Evolutionary conservation across 2,888 invertebrate genomes (phyloP).

Genomic region (Drosophila diplacantha): DNA sequence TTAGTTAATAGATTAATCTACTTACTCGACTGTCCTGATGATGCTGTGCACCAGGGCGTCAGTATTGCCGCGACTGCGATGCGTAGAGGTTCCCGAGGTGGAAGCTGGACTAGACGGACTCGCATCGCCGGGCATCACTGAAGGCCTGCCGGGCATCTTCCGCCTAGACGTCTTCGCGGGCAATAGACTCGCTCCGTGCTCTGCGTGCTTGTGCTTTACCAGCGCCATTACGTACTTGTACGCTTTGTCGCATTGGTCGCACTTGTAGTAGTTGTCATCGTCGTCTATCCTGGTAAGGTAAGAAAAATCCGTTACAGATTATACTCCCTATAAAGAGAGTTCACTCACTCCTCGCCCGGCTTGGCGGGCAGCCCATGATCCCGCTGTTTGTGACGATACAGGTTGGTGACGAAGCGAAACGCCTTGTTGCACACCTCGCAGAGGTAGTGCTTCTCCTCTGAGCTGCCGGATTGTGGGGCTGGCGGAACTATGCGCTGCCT

Average conservation of each 20-base stretch:
- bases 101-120: constrained; percentile 21
- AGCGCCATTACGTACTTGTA: constrained; percentile 56
- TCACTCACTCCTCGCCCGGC: constrained; percentile 1
- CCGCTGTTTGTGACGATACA: constrained; percentile 53
- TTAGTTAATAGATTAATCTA: not conserved
- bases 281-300: constrained; percentile 8
- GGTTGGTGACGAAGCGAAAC: constrained; percentile 53
- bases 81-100: constrained; percentile 1
- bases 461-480: not conserved
- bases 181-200: constrained; percentile 41
- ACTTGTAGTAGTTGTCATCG: constrained; percentile 52
- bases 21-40: constrained; percentile 50
- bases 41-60: constrained; percentile 56
- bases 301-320: not conserved
- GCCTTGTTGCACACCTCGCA: constrained; percentile 48
- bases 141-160: constrained; percentile 13
- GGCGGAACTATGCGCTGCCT: constrained; percentile 39
- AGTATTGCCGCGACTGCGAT: constrained; percentile 33
- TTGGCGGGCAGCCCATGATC: constrained; percentile 30
- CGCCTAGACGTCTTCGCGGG: constrained; percentile 16
- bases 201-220: constrained; percentile 50
- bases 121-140: constrained; percentile 6
- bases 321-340: no score
- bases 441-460: constrained; percentile 33
- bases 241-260: constrained; percentile 57